These are phyloP conservation scores for Sebastes miniatus DNA, from an alignment of 2,797 vertebrate genomes.

Conservation along the genomic window DNA sequence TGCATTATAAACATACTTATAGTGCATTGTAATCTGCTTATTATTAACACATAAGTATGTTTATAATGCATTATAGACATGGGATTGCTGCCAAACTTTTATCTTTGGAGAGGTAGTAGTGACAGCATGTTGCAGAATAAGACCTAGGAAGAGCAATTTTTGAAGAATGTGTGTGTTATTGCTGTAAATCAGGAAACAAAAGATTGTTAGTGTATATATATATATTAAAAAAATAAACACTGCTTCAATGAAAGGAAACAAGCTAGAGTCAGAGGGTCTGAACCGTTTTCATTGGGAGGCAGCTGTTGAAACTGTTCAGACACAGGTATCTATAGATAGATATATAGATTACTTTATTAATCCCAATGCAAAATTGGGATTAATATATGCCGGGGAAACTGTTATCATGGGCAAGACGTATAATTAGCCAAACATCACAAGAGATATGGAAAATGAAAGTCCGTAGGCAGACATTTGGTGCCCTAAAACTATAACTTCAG, in stretches of 20 bases:
- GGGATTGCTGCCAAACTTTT: background rate
- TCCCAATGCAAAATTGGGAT: background rate
- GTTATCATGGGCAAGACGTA: accelerated
- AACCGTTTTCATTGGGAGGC: background rate
- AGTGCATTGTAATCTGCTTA: too few species aligned
- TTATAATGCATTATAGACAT: background rate
- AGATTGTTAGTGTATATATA: background rate
- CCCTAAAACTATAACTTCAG: background rate
- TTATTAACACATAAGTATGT: too few species aligned
- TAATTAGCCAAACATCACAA: background rate
- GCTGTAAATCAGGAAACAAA: background rate
- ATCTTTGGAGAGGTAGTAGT: background rate
- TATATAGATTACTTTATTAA: background rate
- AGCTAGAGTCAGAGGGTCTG: background rate
- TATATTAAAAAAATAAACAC: background rate
- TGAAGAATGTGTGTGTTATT: background rate
- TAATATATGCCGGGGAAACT: background rate
- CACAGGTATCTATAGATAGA: background rate
- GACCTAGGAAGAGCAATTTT: background rate
- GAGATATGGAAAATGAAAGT: background rate
- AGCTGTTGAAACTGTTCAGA: background rate
- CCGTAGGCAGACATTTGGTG: accelerated
- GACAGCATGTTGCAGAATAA: background rate
- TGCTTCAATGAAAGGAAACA: background rate
- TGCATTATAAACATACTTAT: background rate